phyloP scores from a whole-genome alignment of 2,113 vertebrate genomes.

The Fulmarus glacialis region DNA sequence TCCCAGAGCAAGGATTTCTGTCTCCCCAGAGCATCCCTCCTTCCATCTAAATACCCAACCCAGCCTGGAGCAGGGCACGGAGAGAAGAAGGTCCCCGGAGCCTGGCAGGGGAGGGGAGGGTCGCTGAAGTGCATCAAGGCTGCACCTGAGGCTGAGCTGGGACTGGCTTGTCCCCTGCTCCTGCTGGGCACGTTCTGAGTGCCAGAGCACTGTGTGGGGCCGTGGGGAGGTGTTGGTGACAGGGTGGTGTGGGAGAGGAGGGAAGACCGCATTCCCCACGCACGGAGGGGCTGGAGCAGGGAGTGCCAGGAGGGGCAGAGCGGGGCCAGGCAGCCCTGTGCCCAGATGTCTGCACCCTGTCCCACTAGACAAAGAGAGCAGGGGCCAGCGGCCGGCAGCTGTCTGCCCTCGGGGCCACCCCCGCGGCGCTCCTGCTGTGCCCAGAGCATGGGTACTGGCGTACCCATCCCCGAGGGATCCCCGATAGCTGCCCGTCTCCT shows the following conservation, averaged over 20 bases:
- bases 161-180: not conserved
- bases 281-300: not conserved
- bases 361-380: not conserved
- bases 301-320: not conserved
- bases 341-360: not conserved
- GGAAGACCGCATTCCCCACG: fast-evolving
- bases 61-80: not conserved
- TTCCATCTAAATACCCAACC: not conserved
- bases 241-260: not conserved
- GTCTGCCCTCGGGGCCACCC: not conserved
- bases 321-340: not conserved
- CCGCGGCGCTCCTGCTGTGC: not conserved
- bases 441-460: fast-evolving
- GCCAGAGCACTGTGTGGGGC: not conserved
- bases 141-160: not conserved
- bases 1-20: constrained; percentile 52
- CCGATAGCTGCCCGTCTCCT: fast-evolving
- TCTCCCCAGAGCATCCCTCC: constrained; percentile 42
- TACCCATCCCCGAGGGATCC: not conserved
- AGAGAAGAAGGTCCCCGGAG: not conserved
- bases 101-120: not conserved
- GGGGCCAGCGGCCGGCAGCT: not conserved
- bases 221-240: not conserved
- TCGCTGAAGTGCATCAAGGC: not conserved
- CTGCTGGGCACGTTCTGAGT: not conserved